Base-by-base conservation (phyloP, 2,113 vertebrate species). In the Colossoma macropomum region DNA sequence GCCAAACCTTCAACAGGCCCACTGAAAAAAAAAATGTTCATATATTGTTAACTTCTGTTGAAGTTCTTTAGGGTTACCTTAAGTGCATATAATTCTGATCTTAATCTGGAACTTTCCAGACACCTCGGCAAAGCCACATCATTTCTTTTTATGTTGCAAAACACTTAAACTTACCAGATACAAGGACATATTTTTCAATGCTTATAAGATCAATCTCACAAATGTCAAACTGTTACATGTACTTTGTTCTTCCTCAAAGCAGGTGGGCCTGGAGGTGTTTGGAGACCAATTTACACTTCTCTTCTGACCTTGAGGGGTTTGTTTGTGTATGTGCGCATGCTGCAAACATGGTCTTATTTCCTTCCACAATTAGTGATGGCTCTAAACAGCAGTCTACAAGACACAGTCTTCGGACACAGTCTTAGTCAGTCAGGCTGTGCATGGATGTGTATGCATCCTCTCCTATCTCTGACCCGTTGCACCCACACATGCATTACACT, bases 251-350 rank as follows among this genome's bases (percentile, higher is more conserved):
- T 69, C 21, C 32, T 41, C 8, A 38, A 45, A 71, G 23, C 68
- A 71, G 34, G 38, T 71, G 68, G 41, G 68, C 66, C 34, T 41
- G 12, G 23, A 21, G 25, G 19, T 71, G 68, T 41, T n/a, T 25
- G 38, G 23, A 41, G 38, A 45, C 68, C 38, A 45, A 45, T 71
- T 71, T 71, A 10, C 38, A 71, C 68, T n/a, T 45, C 34, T 25
- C 41, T 45, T 71, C 68, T 71, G 68, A 71, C 68, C 68, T 71
- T 71, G 38, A 45, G 66, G 66, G 54, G 10, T 15, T 62, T 71
- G 38, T 15, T 45, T 71, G 21, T 69, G 66, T 56, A 19, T 27
- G 38, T 71, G 68, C 25, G 21, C 15, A 12, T 70, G 34, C 30
- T 34, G 23, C 54, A 69, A 69, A 38, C 19, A 38, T 19, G 23